Conservation (phyloP, 2,888 invertebrate species). For the Pristionchus maxplancki region DNA sequence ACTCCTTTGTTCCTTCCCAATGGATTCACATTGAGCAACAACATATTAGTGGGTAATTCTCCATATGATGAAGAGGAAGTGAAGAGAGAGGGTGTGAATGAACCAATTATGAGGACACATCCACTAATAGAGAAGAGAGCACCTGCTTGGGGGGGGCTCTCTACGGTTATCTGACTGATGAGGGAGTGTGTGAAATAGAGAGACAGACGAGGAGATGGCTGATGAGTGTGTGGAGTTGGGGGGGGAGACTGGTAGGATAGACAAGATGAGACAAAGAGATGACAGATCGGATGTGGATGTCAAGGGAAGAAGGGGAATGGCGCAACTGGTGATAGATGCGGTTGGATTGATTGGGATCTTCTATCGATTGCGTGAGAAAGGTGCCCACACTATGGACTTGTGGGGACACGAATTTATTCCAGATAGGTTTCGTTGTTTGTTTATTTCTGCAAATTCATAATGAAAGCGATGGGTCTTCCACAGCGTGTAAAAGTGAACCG, state of each 20-base stretch:
- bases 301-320: not conserved
- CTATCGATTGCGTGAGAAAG: not conserved
- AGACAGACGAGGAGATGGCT: not conserved
- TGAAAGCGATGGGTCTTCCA: too few relatives aligned
- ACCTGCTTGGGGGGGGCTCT: not conserved
- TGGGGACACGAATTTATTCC: too few relatives aligned
- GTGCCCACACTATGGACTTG: too few relatives aligned
- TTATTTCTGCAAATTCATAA: too few relatives aligned
- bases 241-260: not conserved
- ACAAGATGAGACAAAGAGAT: not conserved
- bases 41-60: not conserved
- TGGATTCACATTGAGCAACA: slow-evolving; percentile 16
- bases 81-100: slow-evolving; percentile 34
- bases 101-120: slow-evolving; percentile 21
- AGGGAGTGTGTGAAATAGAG: not conserved
- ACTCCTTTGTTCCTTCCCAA: not conserved
- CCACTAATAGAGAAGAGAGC: not conserved
- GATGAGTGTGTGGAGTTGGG: too few relatives aligned
- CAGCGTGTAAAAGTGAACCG: too few relatives aligned
- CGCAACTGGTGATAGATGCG: not conserved
- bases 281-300: not conserved
- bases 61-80: slow-evolving; percentile 28
- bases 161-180: too few relatives aligned
- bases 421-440: too few relatives aligned
- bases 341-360: not conserved